Evolutionary conservation across 2,797 vertebrate species (phyloP).

Genomic region (Oryzias dopingdopingensis): DNA sequence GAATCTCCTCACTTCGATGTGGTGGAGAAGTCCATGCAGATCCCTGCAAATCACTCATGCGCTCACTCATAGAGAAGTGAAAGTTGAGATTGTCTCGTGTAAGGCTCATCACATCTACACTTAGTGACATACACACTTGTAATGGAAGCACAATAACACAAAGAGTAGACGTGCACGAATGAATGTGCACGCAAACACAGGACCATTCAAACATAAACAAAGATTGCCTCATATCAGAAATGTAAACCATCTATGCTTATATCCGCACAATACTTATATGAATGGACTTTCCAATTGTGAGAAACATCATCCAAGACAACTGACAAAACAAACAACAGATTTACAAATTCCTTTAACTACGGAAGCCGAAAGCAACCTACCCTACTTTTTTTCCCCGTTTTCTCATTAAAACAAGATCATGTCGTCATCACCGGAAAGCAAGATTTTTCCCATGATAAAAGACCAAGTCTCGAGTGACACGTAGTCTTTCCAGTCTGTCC

Average conservation of each 20-base stretch:
- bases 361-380: too few species aligned
- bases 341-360: slow-evolving; percentile 32
- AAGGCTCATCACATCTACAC: slow-evolving; percentile 48
- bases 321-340: slow-evolving; percentile 41
- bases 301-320: slow-evolving; percentile 40
- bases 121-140: slow-evolving; percentile 34
- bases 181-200: slow-evolving; percentile 26
- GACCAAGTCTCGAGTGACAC: too few species aligned
- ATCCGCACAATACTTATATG: slow-evolving; percentile 19
- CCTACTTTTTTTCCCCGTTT: too few species aligned
- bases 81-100: slow-evolving; percentile 67
- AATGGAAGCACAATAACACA: slow-evolving; percentile 34
- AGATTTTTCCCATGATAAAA: too few species aligned
- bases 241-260: slow-evolving; percentile 34
- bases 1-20: slow-evolving; percentile 33
- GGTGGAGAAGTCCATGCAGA: slow-evolving; percentile 41
- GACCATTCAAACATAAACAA: slow-evolving; percentile 32
- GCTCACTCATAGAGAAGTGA: slow-evolving; percentile 54
- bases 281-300: slow-evolving; percentile 28
- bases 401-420: too few species aligned
- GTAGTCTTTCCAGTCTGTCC: too few species aligned
- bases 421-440: too few species aligned
- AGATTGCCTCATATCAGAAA: slow-evolving; percentile 30
- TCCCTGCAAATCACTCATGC: slow-evolving; percentile 47
- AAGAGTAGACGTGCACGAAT: slow-evolving; percentile 16